These are phyloP conservation scores for Microplitis demolitor DNA, from an alignment of 1,140 invertebrate species.

Conservation along the genomic window DNA sequence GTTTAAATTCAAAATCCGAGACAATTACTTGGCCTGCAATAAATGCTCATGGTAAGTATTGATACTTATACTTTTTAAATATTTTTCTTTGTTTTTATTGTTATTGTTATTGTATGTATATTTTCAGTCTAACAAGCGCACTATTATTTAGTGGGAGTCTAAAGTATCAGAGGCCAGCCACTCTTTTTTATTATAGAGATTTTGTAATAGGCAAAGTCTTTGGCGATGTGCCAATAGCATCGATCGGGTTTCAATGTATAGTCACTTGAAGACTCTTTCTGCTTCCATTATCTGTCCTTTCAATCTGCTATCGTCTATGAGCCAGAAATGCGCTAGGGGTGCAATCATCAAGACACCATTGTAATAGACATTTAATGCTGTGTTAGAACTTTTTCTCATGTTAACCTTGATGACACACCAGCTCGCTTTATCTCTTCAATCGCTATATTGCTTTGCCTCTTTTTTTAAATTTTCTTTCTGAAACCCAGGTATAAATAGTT, in stretches of 20 bases:
- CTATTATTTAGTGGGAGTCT: not conserved
- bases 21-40: not conserved
- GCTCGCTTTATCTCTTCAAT: not conserved
- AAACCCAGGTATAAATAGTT: not conserved
- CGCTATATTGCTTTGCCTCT: not conserved
- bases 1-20: no score
- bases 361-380: constrained; percentile 8
- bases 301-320: constrained; percentile 1
- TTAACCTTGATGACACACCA: not conserved
- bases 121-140: not conserved
- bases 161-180: constrained; percentile 9
- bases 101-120: not conserved
- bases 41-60: not conserved
- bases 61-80: not conserved
- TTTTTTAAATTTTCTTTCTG: not conserved
- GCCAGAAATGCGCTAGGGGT: not conserved
- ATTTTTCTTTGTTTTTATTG: not conserved
- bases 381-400: constrained; percentile 12
- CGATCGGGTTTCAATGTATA: constrained; percentile 17
- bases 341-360: not conserved
- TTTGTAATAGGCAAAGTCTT: constrained; percentile 22
- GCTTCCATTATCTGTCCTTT: constrained; percentile 16
- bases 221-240: constrained; percentile 20
- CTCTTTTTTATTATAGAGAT: constrained; percentile 12
- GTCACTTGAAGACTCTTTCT: constrained; percentile 4